Base-by-base conservation (phyloP, 2,888 invertebrate species). In the Peribatodes rhomboidaria region DNA sequence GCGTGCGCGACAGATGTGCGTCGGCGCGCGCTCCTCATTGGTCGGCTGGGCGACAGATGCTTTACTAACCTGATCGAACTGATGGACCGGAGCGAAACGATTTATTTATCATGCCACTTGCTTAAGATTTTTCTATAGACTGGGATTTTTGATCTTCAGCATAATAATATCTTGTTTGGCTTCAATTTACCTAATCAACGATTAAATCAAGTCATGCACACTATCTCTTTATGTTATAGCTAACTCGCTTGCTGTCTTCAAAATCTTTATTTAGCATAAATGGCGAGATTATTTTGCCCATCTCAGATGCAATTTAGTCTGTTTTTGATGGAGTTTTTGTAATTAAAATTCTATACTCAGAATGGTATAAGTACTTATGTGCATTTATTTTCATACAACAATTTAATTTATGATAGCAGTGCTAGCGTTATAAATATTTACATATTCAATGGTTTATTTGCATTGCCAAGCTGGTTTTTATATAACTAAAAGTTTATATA, bases 1-100 rank as follows among this genome's bases (percentile, higher is more conserved):
- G 73, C 67, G 74, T 72, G 76, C 78, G 76, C 73, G 78, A 85
- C 92, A 92, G 92, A 90, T 92, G 92, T 87, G 84, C 82, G 82
- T 75, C 62, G 41, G 80, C 83, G 82, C 84, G 81, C 79, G 83
- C 75, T 76, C 70, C 82, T 86, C 85, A 92, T 92, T 91, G 90
- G 92, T 72, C 75, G 76, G 69, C 33, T 66, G 67, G 54, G 55
- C 82, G 82, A 83, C 91, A 92, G 91, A 90, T 92, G 91, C 80
- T 81, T 78, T 77, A 62, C 70, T 74, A 75, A 74, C 73, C 74
- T 68, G 77, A 78, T 75, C 73, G 67, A 73, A 72, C 65, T 54
- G 55, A 65, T 65, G 54, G 69, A 70, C 65, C 66, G 67, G 61
- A 65, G 65, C 61, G 61, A 65, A 62, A 18, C 65, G 63, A 67